Evolutionary conservation across 2,888 invertebrate genomes (phyloP), one percentile per base, ranked within the genome.

Genomic region (Sinelater perroti): DNA sequence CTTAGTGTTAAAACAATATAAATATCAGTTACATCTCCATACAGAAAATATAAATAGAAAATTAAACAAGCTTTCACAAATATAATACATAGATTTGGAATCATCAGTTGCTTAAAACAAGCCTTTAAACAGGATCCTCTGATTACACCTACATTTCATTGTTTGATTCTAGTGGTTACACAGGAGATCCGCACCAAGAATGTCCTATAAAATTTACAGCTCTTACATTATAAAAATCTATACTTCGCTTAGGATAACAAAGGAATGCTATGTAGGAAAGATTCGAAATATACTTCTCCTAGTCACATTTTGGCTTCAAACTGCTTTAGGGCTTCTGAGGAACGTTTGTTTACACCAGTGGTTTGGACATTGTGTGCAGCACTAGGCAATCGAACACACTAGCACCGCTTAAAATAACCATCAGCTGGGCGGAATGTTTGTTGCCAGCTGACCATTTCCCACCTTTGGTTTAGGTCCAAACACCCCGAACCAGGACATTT

Each of bases 401-500:
- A 45, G 21, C 11, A 30, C 11, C 20, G 7, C 5, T 67, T 68
- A 72, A 55, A 74, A 67, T 60, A 75, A 74, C 75, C 81, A 84
- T 85, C 85, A 85, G 81, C 85, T 85, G 62, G 83, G 81, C 59
- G 82, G 82, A 69, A 82, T 81, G 6, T 82, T 81, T 72, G 82
- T 82, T 14, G 84, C 80, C 61, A 80, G 81, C 67, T 82, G 82
- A 13, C 81, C 80, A 52, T 77, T 78, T 54, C 81, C 81, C 65
- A 84, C 76, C 70, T 84, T 84, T 1, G 78, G 88, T 76, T 79
- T 79, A 7, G 81, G 77, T 2, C 85, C 85, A 73, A 87, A 89
- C 89, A 81, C 77, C 1, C 85, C 85, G 73, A 87, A 89, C 89
- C 88, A 89, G 3, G 87, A 88, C 83, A 83, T 86, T 71, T 85